Percentiles rank a stretch among this genome's conserved stretches.
phyloP scores from a whole-genome alignment of 2,888 invertebrate species.

The Brachynemurus nebulosus region DNA sequence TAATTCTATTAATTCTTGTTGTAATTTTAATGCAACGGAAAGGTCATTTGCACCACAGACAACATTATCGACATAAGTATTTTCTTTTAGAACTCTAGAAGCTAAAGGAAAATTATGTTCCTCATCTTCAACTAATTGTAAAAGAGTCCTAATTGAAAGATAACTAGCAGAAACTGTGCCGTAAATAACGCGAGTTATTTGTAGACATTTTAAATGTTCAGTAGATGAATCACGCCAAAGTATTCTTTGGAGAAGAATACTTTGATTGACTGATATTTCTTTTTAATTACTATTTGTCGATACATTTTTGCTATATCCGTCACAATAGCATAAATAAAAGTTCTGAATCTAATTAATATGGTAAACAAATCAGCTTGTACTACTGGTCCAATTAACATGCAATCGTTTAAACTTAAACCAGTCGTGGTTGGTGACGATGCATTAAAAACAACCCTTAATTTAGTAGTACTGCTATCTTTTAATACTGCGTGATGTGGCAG shows the following conservation, averaged over 20 bases:
- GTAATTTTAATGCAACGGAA: background rate
- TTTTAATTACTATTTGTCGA: slow-evolving; percentile 6
- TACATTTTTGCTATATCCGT: slow-evolving; percentile 8
- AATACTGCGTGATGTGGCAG: slow-evolving; percentile 11
- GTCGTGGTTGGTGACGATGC: slow-evolving; percentile 5
- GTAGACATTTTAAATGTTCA: slow-evolving; percentile 9
- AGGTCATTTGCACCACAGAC: background rate
- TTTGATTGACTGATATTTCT: slow-evolving; percentile 3
- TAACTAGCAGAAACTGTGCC: slow-evolving; percentile 18
- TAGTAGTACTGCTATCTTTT: slow-evolving; percentile 9
- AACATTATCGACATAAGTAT: slow-evolving; percentile 1
- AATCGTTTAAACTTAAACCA: slow-evolving; percentile 9
- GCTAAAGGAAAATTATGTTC: background rate
- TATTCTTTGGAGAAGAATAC: slow-evolving; percentile 7
- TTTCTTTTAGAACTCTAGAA: background rate
- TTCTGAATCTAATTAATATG: slow-evolving; percentile 4
- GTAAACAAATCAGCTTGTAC: slow-evolving; percentile 9
- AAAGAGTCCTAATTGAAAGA: slow-evolving; percentile 15
- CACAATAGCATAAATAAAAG: slow-evolving; percentile 1
- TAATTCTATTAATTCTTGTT: slow-evolving; percentile 1
- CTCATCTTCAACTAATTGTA: slow-evolving; percentile 12
- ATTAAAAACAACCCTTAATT: slow-evolving; percentile 11
- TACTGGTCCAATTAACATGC: slow-evolving; percentile 7
- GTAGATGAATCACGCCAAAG: slow-evolving; percentile 6
- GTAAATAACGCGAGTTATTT: slow-evolving; percentile 17